Conservation (phyloP, 2,113 vertebrate genomes). For the Felis catus region F.catus_Fca126_mat1.0 CM031417.1:107236501-107237000, state of each 20-base stretch:
- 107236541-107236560: slow-evolving; percentile 38
- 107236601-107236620: slow-evolving; percentile 38
- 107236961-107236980: neutral
- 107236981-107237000: slow-evolving; percentile 18
- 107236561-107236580: slow-evolving; percentile 42
- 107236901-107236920: slow-evolving; percentile 37
- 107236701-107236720: neutral
- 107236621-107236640: slow-evolving; percentile 16
- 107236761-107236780: neutral
- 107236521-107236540: slow-evolving; percentile 48
- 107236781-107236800: neutral
- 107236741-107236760: neutral
- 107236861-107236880: neutral
- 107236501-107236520: slow-evolving; percentile 56
- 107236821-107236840: neutral
- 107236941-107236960: slow-evolving; percentile 25
- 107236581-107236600: slow-evolving; percentile 35
- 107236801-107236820: neutral
- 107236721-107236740: slow-evolving; percentile 1
- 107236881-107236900: neutral
- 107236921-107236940: neutral
- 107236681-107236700: slow-evolving; percentile 39
- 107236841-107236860: neutral
- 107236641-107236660: slow-evolving; percentile 44
- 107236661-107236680: neutral